phyloP scores from a whole-genome alignment of 2,888 invertebrate genomes.

The Chloroclysta siterata region DNA sequence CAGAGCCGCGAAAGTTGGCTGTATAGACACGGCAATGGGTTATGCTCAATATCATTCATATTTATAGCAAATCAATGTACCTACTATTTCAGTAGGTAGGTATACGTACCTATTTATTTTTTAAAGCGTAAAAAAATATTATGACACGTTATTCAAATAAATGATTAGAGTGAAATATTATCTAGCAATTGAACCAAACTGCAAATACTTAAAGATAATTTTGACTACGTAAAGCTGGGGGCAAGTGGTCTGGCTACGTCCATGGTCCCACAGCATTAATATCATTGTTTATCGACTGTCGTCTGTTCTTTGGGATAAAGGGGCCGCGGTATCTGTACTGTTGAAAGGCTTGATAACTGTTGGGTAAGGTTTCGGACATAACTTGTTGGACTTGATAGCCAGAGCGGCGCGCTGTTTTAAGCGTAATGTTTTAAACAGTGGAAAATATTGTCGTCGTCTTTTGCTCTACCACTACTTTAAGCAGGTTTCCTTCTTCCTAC shows the following conservation, averaged over 20 bases:
- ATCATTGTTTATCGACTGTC: conserved; percentile 38
- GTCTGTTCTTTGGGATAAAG: conserved; percentile 36
- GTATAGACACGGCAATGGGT: not conserved
- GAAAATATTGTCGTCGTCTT: conserved; percentile 22
- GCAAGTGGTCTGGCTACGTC: conserved; percentile 16
- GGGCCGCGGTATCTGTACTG: conserved; percentile 29
- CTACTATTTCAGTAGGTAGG: too few relatives aligned
- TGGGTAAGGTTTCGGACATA: conserved; percentile 31
- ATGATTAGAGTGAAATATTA: too few relatives aligned
- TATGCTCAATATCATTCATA: not conserved
- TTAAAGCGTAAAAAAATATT: too few relatives aligned
- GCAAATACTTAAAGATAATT: not conserved
- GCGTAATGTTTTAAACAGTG: conserved; percentile 16
- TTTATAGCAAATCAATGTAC: too few relatives aligned
- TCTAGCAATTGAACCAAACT: too few relatives aligned
- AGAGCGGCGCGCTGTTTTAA: conserved; percentile 22
- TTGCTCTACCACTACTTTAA: not conserved
- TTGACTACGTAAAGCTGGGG: not conserved
- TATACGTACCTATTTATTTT: too few relatives aligned
- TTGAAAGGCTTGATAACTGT: conserved; percentile 32
- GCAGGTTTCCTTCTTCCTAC: conserved; percentile 4
- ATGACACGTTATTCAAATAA: too few relatives aligned
- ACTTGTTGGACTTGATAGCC: conserved; percentile 30
- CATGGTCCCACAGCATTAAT: conserved; percentile 32
- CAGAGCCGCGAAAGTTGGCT: not conserved